Percentiles rank a stretch among this genome's conserved stretches.
phyloP scores from a whole-genome alignment of 1,140 invertebrate genomes.

The Scylla paramamosain region DNA sequence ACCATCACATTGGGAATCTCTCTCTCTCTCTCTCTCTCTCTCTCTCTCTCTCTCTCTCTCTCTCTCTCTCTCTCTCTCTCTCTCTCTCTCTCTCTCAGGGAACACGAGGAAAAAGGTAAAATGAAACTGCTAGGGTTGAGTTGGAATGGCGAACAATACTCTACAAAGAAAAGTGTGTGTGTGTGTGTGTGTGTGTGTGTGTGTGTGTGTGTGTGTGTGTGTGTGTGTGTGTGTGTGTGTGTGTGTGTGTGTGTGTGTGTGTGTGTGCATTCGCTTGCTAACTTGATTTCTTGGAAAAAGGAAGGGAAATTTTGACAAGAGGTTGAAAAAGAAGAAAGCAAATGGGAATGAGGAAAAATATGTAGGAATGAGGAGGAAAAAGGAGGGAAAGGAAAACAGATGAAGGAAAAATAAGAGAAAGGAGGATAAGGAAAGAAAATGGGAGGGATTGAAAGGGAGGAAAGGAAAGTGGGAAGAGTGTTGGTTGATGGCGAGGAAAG shows the following conservation, averaged over 20 bases:
- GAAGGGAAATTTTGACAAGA: not conserved
- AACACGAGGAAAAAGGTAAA: not conserved
- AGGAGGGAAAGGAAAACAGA: constrained; percentile 5
- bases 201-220: constrained; percentile 29
- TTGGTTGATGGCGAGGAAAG: not conserved
- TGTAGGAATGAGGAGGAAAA: not conserved
- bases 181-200: not conserved
- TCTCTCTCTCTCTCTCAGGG: not conserved
- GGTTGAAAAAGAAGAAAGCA: not conserved
- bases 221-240: not conserved
- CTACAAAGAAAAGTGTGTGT: not conserved
- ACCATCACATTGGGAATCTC: no score
- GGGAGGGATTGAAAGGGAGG: not conserved
- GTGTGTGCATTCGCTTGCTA: not conserved
- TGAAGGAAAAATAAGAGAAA: not conserved
- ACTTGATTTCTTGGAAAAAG: not conserved
- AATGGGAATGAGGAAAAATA: no score
- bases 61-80: no score
- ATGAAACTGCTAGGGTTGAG: not conserved
- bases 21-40: no score
- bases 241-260: not conserved
- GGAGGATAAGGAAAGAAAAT: not conserved
- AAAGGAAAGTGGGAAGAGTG: not conserved
- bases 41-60: no score
- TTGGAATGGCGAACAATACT: not conserved